A percentile compares a stretch with the other conserved stretches of the same genome.
Conservation (phyloP, 2,888 invertebrate genomes). For the Ellobium chinense region DNA sequence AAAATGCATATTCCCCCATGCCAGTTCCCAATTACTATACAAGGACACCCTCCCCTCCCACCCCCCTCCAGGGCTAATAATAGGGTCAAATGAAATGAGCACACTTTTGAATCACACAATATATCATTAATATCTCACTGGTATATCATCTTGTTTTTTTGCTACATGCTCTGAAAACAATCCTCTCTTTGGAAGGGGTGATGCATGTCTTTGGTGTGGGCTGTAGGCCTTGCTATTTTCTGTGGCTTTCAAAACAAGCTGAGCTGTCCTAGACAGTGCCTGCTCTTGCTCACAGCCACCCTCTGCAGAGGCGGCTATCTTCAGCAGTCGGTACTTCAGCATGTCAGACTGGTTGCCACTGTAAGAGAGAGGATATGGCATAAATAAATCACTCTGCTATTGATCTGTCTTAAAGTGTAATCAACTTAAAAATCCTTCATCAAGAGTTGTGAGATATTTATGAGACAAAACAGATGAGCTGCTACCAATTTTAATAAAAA, state of each 20-base stretch:
- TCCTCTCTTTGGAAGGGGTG: background rate
- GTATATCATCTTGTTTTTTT: conserved; percentile 27
- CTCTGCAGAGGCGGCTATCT: conserved; percentile 32
- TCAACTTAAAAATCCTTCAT: too few species aligned
- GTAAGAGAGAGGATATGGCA: background rate
- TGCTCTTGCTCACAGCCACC: conserved; percentile 30
- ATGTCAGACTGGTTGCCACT: background rate
- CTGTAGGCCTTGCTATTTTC: background rate
- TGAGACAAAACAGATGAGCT: too few species aligned
- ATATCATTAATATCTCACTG: conserved; percentile 25
- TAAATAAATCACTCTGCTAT: too few species aligned
- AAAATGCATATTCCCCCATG: too few species aligned
- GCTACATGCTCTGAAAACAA: conserved; percentile 37
- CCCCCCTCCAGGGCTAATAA: too few species aligned
- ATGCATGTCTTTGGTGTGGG: background rate
- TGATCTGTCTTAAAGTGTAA: too few species aligned
- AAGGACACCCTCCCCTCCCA: too few species aligned
- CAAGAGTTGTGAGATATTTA: too few species aligned
- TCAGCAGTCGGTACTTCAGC: conserved; percentile 28
- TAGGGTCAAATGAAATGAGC: too few species aligned
- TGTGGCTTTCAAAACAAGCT: conserved; percentile 33
- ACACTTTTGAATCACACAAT: too few species aligned
- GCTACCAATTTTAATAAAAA: too few species aligned
- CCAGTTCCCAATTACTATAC: too few species aligned
- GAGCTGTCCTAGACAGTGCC: conserved; percentile 32